These are phyloP conservation scores for Cyrtonyx montezumae DNA, from an alignment of 2,113 vertebrate species.

Conservation along the genomic window DNA sequence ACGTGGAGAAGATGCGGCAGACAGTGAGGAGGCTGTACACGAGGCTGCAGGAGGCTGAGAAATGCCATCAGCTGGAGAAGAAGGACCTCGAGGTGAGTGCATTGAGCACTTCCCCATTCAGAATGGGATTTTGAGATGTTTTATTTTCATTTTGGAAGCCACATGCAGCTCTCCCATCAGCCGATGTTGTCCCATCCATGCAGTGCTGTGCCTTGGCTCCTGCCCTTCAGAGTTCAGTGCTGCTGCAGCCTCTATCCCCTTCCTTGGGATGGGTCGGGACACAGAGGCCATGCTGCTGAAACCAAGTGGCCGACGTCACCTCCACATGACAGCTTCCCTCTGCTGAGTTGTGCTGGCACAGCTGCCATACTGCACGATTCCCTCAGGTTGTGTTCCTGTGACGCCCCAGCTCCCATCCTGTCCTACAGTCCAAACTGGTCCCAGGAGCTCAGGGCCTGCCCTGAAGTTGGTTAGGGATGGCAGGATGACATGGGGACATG, in stretches of 20 bases:
- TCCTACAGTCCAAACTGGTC: conserved; percentile 1
- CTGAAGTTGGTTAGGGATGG: rapidly evolving
- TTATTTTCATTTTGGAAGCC: background rate
- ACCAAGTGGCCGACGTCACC: background rate
- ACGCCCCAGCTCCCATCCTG: background rate
- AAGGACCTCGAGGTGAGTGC: conserved; percentile 83
- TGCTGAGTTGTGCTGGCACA: background rate
- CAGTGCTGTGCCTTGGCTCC: background rate
- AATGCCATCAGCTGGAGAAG: conserved; percentile 83
- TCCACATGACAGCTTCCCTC: background rate
- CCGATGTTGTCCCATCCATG: background rate
- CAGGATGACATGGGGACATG: background rate
- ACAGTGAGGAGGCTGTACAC: conserved; percentile 82
- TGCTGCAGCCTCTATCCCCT: background rate
- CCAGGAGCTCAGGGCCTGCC: background rate
- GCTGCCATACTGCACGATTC: background rate
- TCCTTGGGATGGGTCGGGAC: background rate
- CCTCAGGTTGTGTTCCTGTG: background rate
- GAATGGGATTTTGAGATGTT: background rate
- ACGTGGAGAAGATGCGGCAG: conserved; percentile 82
- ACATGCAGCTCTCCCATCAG: background rate
- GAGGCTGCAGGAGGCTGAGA: conserved; percentile 86
- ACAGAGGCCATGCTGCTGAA: too few relatives aligned
- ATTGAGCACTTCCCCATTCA: rapidly evolving
- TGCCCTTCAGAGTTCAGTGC: background rate